A percentile compares a stretch with the other conserved stretches of the same genome.
These are phyloP conservation scores for Corydoras sp. DNA, from an alignment of 2,113 vertebrate genomes.

Conservation along the genomic window DNA sequence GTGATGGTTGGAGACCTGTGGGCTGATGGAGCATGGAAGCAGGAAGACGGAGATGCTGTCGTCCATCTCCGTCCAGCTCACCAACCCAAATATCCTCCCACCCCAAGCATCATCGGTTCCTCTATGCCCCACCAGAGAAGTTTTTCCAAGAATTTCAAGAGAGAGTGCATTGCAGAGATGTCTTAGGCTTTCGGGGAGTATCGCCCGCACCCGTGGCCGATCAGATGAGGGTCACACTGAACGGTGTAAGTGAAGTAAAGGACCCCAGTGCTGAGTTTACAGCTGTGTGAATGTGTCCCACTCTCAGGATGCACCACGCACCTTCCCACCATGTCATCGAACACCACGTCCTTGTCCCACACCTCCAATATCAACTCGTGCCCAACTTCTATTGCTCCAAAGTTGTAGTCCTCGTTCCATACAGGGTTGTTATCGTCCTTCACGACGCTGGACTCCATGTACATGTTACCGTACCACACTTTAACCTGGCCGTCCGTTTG, in stretches of 20 bases:
- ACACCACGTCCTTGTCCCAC: conserved; percentile 67
- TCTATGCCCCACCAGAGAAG: too few relatives aligned
- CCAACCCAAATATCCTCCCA: too few relatives aligned
- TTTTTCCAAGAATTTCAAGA: too few relatives aligned
- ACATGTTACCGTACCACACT: conserved; percentile 61
- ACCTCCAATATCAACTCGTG: conserved; percentile 65
- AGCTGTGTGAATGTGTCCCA: conserved; percentile 61
- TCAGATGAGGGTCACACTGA: conserved; percentile 61
- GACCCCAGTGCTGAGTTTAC: conserved; percentile 60
- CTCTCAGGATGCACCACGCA: conserved; percentile 58
- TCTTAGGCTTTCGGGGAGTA: conserved; percentile 56
- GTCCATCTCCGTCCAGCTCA: too few relatives aligned
- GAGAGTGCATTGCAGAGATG: too few relatives aligned
- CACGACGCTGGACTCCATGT: conserved; percentile 59
- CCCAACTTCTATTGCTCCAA: conserved; percentile 63
- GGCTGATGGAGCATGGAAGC: too few relatives aligned
- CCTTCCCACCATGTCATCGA: conserved; percentile 57
- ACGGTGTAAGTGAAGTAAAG: conserved; percentile 63
- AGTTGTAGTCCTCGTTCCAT: conserved; percentile 59
- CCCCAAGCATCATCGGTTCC: too few relatives aligned
- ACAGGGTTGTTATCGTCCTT: conserved; percentile 61
- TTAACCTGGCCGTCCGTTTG: conserved; percentile 67
- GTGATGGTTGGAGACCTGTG: too few relatives aligned
- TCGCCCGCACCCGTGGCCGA: conserved; percentile 60
- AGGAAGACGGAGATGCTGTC: too few relatives aligned